phyloP scores from a whole-genome alignment of 2,888 invertebrate genomes.

The Augochlorella aurata region DNA sequence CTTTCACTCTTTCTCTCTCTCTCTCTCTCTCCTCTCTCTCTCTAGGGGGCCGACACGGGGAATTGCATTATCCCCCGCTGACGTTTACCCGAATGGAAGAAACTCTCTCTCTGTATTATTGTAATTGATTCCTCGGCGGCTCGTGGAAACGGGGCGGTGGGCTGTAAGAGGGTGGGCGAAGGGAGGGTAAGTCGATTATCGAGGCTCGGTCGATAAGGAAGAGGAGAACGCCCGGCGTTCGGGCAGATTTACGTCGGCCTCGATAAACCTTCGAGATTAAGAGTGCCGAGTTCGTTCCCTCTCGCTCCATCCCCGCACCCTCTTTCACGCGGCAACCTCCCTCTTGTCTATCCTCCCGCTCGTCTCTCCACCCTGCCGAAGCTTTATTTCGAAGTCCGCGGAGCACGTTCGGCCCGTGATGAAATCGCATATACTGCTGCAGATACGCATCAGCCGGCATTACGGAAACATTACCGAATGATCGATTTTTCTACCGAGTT shows the following conservation, averaged over 20 bases:
- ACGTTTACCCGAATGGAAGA: constrained; percentile 59
- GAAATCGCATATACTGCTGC: constrained; percentile 58
- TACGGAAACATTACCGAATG: constrained; percentile 65
- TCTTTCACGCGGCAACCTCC: constrained; percentile 10
- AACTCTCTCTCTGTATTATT: constrained; percentile 64
- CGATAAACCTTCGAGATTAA: constrained; percentile 79
- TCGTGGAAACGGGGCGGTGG: constrained; percentile 18
- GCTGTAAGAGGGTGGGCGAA: not conserved
- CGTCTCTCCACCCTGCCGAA: constrained; percentile 12
- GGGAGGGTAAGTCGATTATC: constrained; percentile 68
- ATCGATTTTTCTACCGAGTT: constrained; percentile 54
- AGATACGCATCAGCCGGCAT: constrained; percentile 63
- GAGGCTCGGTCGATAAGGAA: constrained; percentile 70
- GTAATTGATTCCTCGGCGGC: constrained; percentile 66
- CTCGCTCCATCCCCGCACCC: constrained; percentile 6
- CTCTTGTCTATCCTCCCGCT: not conserved
- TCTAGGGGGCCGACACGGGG: constrained; percentile 31
- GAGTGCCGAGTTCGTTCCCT: constrained; percentile 67
- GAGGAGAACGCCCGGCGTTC: constrained; percentile 70
- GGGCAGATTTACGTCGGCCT: constrained; percentile 78
- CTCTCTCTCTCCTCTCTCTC: not conserved
- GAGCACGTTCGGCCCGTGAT: constrained; percentile 57
- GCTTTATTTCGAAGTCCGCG: constrained; percentile 65
- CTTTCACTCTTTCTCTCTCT: not conserved
- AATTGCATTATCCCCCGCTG: constrained; percentile 58